Evolutionary conservation across 2,797 vertebrate genomes (phyloP).

Genomic region (Eremophila alpestris): DNA sequence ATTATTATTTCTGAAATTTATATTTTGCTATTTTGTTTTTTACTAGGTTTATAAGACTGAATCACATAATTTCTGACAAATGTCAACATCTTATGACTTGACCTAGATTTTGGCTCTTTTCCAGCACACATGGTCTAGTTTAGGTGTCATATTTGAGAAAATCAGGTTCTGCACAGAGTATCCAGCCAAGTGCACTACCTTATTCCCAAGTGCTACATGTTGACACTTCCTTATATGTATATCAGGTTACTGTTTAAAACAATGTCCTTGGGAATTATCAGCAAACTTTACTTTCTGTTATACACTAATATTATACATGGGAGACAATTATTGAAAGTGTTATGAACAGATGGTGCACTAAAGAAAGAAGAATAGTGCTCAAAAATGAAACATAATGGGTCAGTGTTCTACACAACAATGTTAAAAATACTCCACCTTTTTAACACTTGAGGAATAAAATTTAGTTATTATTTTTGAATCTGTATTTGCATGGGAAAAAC

Average conservation of each 20-base stretch:
- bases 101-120: slow-evolving; percentile 17
- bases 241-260: slow-evolving; percentile 43
- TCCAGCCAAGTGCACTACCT: neutral
- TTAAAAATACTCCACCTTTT: neutral
- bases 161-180: neutral
- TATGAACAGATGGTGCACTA: slow-evolving; percentile 52
- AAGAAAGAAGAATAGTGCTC: neutral
- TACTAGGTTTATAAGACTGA: neutral
- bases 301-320: slow-evolving; percentile 10
- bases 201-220: neutral
- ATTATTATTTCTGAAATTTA: neutral
- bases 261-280: slow-evolving; percentile 34
- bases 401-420: neutral
- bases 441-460: neutral
- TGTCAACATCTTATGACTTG: neutral
- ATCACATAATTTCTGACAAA: neutral
- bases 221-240: neutral
- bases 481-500: neutral
- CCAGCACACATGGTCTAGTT: neutral
- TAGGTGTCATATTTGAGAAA: neutral
- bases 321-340: slow-evolving; percentile 33
- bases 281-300: slow-evolving; percentile 56
- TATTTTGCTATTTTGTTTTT: neutral
- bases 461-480: neutral
- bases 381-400: neutral